Evolutionary conservation across 2,888 invertebrate genomes (phyloP), one percentile per base, ranked within the genome.

Genomic region (Calameuta pallipes): DNA sequence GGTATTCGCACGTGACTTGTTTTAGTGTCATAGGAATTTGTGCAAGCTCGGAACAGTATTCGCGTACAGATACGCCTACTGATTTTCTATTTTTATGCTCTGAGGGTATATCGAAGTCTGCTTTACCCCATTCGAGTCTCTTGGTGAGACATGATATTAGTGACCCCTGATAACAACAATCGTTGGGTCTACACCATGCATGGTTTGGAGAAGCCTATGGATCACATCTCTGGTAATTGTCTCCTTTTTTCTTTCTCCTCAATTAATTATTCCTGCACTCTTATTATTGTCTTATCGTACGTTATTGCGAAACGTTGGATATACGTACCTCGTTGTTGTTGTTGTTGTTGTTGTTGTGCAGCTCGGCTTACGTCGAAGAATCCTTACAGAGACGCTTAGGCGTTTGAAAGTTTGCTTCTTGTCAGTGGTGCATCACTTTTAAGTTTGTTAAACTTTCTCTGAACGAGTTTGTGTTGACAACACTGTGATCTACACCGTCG

Each of bases 131-230:
- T 56, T 56, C 56, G 56, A 23, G 56, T 56, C 71, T 71, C 71
- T 71, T 33, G 33, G 71, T 23, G 71, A 75, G 87, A 82, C 82
- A 89, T 88, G 87, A 79, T 87, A 30, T 81, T 85, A 69, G 79
- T 88, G 33, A 75, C 82, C 75, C 83, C 86, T 74, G 77, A 81
- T 69, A 84, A 89, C 74, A 85, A 87, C 73, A 86, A 89, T 85
- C 89, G 89, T 76, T 89, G 89, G 88, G 81, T 86, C 56, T 88
- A 85, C 83, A 81, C 86, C 33, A 86, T 89, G 86, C 84, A 89
- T 76, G 89, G 87, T 13, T 78, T 89, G 76, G 86, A 88, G 80
- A 89, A 88, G 74, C 85, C 87, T 9, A 83, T 87, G 86, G 84
- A 87, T 82, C 85, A 85, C 81, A 82, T 85, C 75, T 83, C 88